phyloP scores from a whole-genome alignment of 2,797 vertebrate species.

The Odontamblyopus rebecca region DNA sequence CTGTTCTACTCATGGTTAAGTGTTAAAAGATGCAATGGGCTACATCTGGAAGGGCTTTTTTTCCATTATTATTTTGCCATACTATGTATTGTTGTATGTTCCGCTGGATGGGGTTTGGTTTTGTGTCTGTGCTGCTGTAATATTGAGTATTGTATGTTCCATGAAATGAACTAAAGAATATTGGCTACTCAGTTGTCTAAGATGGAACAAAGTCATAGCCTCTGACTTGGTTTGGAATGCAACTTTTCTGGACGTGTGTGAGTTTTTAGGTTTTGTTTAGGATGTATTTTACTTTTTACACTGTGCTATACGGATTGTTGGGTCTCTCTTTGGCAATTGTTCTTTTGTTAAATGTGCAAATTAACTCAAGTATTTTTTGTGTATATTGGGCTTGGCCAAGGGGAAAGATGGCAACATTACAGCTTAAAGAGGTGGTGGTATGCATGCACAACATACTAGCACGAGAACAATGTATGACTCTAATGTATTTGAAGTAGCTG shows the following conservation, averaged over 20 bases:
- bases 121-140: too few relatives aligned
- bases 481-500: too few relatives aligned
- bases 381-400: not conserved
- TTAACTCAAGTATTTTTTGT: not conserved
- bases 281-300: too few relatives aligned
- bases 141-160: too few relatives aligned
- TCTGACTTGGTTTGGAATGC: too few relatives aligned
- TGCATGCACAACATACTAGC: not conserved
- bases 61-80: constrained; percentile 71
- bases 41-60: constrained; percentile 55
- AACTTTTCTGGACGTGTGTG: too few relatives aligned
- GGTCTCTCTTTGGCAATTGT: not conserved
- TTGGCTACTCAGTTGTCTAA: too few relatives aligned
- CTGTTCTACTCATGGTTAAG: constrained; percentile 41
- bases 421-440: not conserved
- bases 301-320: not conserved
- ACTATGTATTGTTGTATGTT: constrained; percentile 73
- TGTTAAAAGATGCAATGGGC: constrained; percentile 62
- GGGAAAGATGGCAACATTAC: not conserved
- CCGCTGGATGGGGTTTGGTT: constrained; percentile 58
- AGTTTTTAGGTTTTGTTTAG: too few relatives aligned
- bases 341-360: not conserved
- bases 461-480: too few relatives aligned
- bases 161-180: too few relatives aligned
- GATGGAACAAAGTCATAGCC: too few relatives aligned